Percentiles rank a stretch among this genome's conserved stretches.
phyloP scores from a whole-genome alignment of 2,113 vertebrate genomes.

The Archilochus colubris region DNA sequence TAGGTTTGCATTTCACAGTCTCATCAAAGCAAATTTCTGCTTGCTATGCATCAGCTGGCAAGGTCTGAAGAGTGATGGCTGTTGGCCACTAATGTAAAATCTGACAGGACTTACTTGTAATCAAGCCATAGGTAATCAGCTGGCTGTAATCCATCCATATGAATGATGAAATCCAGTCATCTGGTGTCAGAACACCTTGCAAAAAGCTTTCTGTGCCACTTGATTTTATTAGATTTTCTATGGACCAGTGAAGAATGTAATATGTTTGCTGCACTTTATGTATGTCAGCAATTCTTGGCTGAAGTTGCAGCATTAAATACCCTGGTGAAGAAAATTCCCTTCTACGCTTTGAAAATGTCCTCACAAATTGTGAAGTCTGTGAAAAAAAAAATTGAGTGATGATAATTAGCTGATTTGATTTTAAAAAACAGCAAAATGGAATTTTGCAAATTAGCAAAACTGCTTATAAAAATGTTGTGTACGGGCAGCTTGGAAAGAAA shows the following conservation, averaged over 20 bases:
- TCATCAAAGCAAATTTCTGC: neutral
- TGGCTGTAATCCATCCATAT: neutral
- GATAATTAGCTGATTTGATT: neutral
- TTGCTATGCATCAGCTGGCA: neutral
- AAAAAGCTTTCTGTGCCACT: neutral
- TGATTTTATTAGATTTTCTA: conserved; percentile 26
- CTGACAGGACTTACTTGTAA: neutral
- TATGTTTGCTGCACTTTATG: neutral
- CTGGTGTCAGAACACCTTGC: neutral
- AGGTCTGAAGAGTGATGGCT: neutral
- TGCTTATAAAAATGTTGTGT: neutral
- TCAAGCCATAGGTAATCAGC: neutral
- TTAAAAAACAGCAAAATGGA: neutral
- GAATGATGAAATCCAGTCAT: neutral
- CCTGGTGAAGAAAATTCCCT: neutral
- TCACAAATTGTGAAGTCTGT: neutral
- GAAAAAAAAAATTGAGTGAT: conserved; percentile 32
- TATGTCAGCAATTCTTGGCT: neutral
- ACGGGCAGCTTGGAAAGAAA: conserved; percentile 17
- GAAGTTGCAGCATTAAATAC: neutral
- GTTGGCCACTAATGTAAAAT: neutral
- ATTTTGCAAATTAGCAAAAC: neutral
- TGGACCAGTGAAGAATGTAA: neutral
- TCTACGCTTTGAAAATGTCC: neutral
- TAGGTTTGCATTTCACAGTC: neutral